Base-by-base conservation (phyloP, 2,113 vertebrate species). In the Cebidichthys violaceus region DNA sequence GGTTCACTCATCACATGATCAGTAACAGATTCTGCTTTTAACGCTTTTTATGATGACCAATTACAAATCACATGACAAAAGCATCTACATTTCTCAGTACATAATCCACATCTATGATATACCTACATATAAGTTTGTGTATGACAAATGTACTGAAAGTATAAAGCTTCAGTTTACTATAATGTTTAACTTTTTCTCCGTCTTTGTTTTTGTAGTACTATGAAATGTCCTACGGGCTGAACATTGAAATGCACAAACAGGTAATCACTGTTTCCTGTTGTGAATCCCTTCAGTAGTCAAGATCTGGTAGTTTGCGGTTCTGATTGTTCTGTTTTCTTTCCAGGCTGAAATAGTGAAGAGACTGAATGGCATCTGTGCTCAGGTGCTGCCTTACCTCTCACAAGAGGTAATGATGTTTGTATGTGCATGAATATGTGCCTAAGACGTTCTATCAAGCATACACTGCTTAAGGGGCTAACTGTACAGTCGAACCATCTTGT, bases 201-300 rank as follows among this genome's bases (percentile, higher is more conserved):
- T 79, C n/a, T 81, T 39, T 22, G 81, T 29, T 65, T 13, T 75
- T 70, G 0, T 90, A 99, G 98, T 99, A 99, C 89, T 99, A 99
- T 13, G 97, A 99, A 96, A 99, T 99, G 98, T 99, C 98, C 27
- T 99, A 99, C 0, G 98, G 98, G 67, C 93, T 99, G 89, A 99
- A 99, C 86, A 99, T 99, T 27, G 98, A 99, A 95, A 99, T 99
- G 98, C 98, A 99, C 95, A 99, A 99, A 94, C 98, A 99, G 97
- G 98, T 99, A 92, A 68, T 47, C 15, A 4, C 6, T 0, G 1
- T 77, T 18, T 65, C 29, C 1, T 20, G 2, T 14, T 1, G 14
- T n/a, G 1, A 22, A 45, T 68, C 41, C 0, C 5, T 14, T 39
- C 8, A 0, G 31, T 18, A 2, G 13, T 24, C 17, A 8, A 20